Conservation (phyloP, 2,888 invertebrate genomes). For the Elmis aenea region DNA sequence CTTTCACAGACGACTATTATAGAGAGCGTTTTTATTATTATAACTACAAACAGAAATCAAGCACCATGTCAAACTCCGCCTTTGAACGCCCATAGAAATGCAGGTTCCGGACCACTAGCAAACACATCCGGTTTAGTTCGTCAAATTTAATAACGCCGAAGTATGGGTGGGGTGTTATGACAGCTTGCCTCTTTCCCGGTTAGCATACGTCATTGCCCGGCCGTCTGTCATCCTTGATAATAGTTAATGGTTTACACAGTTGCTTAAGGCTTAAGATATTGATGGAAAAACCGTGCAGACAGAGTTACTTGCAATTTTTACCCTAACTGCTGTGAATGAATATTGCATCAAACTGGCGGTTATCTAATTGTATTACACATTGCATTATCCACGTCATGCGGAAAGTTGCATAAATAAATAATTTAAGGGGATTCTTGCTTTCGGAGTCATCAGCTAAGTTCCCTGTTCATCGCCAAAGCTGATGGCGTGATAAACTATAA, state of each 20-base stretch:
- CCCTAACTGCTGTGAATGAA: slow-evolving; percentile 25
- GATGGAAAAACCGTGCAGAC: slow-evolving; percentile 18
- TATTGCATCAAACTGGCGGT: slow-evolving; percentile 32
- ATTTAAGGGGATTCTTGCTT: too few relatives aligned
- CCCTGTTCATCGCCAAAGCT: too few relatives aligned
- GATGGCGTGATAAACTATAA: too few relatives aligned
- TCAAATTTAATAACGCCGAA: slow-evolving; percentile 26
- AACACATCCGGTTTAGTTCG: slow-evolving; percentile 23
- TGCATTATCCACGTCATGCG: too few relatives aligned
- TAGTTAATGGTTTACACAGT: slow-evolving; percentile 18
- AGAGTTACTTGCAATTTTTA: slow-evolving; percentile 42
- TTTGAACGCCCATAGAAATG: slow-evolving; percentile 20
- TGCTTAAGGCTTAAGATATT: slow-evolving; percentile 12
- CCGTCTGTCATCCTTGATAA: slow-evolving; percentile 18
- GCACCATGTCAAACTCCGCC: slow-evolving; percentile 17
- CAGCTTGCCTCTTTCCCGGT: slow-evolving; percentile 22
- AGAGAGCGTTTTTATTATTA: too few relatives aligned
- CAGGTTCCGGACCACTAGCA: slow-evolving; percentile 22
- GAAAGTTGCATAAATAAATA: too few relatives aligned
- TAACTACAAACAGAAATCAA: slow-evolving; percentile 12
- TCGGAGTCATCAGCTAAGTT: too few relatives aligned
- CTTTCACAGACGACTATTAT: too few relatives aligned
- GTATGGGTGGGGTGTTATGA: slow-evolving; percentile 27
- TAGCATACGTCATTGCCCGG: slow-evolving; percentile 17
- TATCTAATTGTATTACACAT: slow-evolving; percentile 39